Evolutionary conservation across 2,113 vertebrate species (phyloP), one percentile per base, ranked within the genome.

Genomic region (Psammodynastes pulverulentus): DNA sequence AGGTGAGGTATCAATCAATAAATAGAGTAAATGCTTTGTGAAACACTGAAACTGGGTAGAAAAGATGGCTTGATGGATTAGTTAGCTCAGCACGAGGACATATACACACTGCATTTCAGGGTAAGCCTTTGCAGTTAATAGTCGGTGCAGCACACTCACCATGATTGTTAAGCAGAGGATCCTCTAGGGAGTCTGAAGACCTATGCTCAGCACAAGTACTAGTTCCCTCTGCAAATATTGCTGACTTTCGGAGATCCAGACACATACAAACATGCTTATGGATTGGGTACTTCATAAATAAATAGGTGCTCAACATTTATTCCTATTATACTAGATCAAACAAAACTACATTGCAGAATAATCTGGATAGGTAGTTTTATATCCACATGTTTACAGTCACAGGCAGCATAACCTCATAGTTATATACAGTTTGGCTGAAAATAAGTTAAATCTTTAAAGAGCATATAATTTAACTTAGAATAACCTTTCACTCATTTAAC

Each of bases 311-410:
- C 90, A 90, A 53, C 88, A 62, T 90, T 0, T 9, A 0, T 72
- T 88, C 48, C 91, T 91, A 43, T 91, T 72, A 53, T 10, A 52
- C 29, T 72, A 91, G 45, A 93, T 52, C 46, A 92, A 92, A 92
- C 0, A 34, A 89, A 90, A 79, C 9, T 89, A 58, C 0, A 0
- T 26, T 89, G 86, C 89, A 93, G 39, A 89, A 46, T 67, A 93
- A 93, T 94, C 95, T 95, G 93, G 93, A 90, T 53, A 95, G 56
- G 89, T 3, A 93, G 72, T 72, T 93, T 7, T 90, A 43, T 58
- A 87, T 79, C 86, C 45, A 52, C 45, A 91, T n/a, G 10, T 0
- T n/a, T 79, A 84, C 95, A 95, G 87, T 72, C 67, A 46, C 92
- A 91, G 92, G 93, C 88, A 95, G 88, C 3, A 52, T 58, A 45